A percentile compares a stretch with the other conserved stretches of the same genome.
phyloP scores from a whole-genome alignment of 2,797 vertebrate genomes.

The Chelon labrosus region DNA sequence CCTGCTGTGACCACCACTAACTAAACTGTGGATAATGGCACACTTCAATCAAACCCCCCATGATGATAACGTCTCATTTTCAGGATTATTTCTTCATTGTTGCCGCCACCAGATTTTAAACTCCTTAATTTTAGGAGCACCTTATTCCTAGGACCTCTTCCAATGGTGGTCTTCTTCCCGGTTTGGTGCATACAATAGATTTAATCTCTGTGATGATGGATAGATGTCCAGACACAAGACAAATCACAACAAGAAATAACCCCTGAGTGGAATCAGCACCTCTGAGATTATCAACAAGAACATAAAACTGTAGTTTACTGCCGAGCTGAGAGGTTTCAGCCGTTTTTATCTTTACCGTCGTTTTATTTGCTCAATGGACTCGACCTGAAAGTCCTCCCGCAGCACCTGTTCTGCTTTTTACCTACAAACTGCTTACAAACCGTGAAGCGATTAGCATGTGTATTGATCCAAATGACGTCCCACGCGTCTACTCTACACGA shows the following conservation, averaged over 20 bases:
- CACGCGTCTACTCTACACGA: not conserved
- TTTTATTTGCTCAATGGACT: not conserved
- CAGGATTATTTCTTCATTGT: too few species aligned
- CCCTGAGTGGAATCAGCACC: constrained; percentile 22
- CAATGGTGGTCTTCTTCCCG: too few species aligned
- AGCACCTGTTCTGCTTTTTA: constrained; percentile 13
- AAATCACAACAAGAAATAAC: not conserved
- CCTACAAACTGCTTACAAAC: not conserved
- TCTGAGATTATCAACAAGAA: constrained; percentile 10
- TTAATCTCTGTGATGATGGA: too few species aligned
- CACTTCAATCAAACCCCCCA: too few species aligned
- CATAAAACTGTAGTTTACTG: not conserved
- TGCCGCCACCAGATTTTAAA: too few species aligned
- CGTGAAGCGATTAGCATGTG: not conserved
- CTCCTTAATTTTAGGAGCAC: too few species aligned
- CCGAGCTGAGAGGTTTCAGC: constrained; percentile 9
- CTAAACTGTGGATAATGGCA: too few species aligned
- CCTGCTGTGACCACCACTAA: too few species aligned
- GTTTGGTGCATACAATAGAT: too few species aligned
- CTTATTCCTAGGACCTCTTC: too few species aligned
- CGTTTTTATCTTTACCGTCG: not conserved
- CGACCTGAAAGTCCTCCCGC: not conserved
- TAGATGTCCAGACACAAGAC: not conserved
- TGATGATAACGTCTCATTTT: too few species aligned
- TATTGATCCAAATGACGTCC: not conserved